A percentile compares a stretch with the other conserved stretches of the same genome.
These are phyloP conservation scores for Anagrus nilaparvatae DNA, from an alignment of 1,140 invertebrate species.

Conservation along the genomic window DNA sequence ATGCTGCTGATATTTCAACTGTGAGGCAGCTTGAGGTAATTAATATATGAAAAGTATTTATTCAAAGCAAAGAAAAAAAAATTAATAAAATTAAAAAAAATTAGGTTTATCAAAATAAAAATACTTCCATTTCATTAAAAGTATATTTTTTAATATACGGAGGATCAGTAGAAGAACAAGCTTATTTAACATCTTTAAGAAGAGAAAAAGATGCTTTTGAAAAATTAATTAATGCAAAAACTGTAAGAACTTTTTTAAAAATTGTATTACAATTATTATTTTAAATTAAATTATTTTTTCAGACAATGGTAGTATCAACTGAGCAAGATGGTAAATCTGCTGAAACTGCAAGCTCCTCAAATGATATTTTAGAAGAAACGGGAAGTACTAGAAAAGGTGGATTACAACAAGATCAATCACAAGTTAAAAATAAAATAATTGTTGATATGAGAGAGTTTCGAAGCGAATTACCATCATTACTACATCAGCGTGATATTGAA, in stretches of 20 bases:
- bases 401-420: conserved; percentile 18
- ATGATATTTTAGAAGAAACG: conserved; percentile 32
- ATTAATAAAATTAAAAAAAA: not conserved
- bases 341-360: conserved; percentile 50
- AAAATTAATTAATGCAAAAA: conserved; percentile 80
- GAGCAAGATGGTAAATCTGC: conserved; percentile 82
- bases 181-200: conserved; percentile 79
- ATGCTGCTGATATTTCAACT: conserved; percentile 78
- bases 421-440: conserved; percentile 57
- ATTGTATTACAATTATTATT: not conserved
- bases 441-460: conserved; percentile 98
- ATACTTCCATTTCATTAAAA: conserved; percentile 48
- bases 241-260: conserved; percentile 48
- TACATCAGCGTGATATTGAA: conserved; percentile 88
- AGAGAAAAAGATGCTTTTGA: conserved; percentile 94
- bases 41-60: conserved; percentile 2
- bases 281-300: conserved; percentile 14
- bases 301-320: conserved; percentile 85
- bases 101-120: conserved; percentile 58
- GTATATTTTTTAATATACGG: conserved; percentile 87
- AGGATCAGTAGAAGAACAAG: conserved; percentile 90
- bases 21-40: conserved; percentile 78
- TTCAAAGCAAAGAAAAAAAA: conserved; percentile 2
- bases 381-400: conserved; percentile 58
- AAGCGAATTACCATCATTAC: conserved; percentile 86